Evolutionary conservation across 2,888 invertebrate genomes (phyloP), one percentile per base, ranked within the genome.

Genomic region (Macropis europaea): DNA sequence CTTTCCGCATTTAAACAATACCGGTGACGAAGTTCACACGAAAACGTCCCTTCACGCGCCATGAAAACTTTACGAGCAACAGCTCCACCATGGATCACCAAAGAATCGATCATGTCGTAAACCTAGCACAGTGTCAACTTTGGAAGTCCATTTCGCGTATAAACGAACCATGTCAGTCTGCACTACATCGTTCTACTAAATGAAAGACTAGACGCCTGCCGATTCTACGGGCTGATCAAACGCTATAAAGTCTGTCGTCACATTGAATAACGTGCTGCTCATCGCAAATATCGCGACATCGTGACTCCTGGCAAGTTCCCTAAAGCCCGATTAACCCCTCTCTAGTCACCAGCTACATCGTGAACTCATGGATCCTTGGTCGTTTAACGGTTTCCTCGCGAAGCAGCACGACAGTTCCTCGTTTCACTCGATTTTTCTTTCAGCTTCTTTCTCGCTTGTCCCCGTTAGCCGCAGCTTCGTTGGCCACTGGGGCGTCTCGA

Each of bases 191-290:
- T 11, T 42, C 13, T 32, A n/a, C 28, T 52, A 34, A 60, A 56
- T 42, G 47, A 45, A 67, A 36, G 48, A 26, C 40, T 45, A 45
- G 43, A 42, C 48, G 50, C 7, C 13, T 45, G 28, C 28, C 28
- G 60, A 60, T 60, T 57, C 52, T 1, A 11, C 3, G 24, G 3
- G 17, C 28, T 11, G 60, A 71, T 50, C 62, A 48, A 43, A 32
- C 52, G 36, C 64, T 56, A 63, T 67, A 53, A 81, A 71, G 43
- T 61, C 45, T 59, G 45, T 40, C 59, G 64, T 62, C 60, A 56
- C 52, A 56, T 69, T 66, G 68, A 73, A 81, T 76, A 76, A 73
- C 66, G 64, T 69, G n/a, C 66, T 45, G 52, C 53, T 42, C 68
- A 38, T 57, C 56, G 60, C 45, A 52, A 72, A 69, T 74, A 70